Evolutionary conservation across 2,113 vertebrate species (phyloP), one percentile per base, ranked within the genome.

Genomic region (Castor canadensis): DNA sequence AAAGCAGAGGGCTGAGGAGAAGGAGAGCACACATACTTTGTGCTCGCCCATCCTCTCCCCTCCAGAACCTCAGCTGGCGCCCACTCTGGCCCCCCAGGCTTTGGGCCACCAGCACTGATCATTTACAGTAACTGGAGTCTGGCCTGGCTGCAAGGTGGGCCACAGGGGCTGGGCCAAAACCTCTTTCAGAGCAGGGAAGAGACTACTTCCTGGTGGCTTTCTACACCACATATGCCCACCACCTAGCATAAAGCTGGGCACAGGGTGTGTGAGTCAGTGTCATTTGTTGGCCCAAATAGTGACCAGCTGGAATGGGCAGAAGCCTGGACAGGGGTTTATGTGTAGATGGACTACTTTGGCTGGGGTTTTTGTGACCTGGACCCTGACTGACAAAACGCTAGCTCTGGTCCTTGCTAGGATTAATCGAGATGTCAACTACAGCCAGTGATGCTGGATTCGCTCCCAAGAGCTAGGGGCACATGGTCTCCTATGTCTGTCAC

Each of bases 61-160:
- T 84, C 67, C 66, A 82, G 93, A 82, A 87, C 67, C 88, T 45
- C 80, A 45, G 94, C 43, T n/a, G 16, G 15, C 16, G 0, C 6
- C 90, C 60, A 40, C 47, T 28, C 62, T 8, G 87, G 93, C 58
- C 75, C n/a, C 72, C 12, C 1, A 7, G 62, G 30, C 89, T 77
- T 62, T 45, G 81, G 90, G 92, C 64, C 58, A 73, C 92, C 83
- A 93, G 76, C 83, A 87, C n/a, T 0, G 17, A 87, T 91, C 85
- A 6, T n/a, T 83, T 88, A 92, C 77, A 15, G 88, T 40, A 69
- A 89, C 77, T 5, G 56, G 85, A 88, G 85, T 72, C 67, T 58
- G 60, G 87, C n/a, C 38, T 35, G 91, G 28, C 72, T 66, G 72
- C 77, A 94, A 97, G 95, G 72, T 87, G 94, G 93, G 82, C 84